These are phyloP conservation scores for Chitala chitala DNA, from an alignment of 2,113 vertebrate genomes.

Conservation along the genomic window DNA sequence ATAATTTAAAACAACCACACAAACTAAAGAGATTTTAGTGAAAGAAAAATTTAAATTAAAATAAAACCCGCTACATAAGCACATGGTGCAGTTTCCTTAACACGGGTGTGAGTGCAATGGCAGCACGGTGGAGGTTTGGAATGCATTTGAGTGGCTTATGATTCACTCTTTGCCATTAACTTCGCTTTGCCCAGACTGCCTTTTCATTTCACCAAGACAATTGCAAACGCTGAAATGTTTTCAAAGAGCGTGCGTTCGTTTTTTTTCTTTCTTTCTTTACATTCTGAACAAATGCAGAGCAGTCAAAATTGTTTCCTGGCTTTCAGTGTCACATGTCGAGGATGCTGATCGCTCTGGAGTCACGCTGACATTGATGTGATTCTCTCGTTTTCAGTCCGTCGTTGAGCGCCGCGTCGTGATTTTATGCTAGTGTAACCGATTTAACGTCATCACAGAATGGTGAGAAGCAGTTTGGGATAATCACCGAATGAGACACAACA, in stretches of 20 bases:
- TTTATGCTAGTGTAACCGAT: not conserved
- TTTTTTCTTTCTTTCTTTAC: not conserved
- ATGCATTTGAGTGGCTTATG: conserved; percentile 35
- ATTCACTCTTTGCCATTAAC: not conserved
- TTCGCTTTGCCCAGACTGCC: no score
- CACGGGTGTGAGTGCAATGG: no score
- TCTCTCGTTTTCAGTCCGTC: not conserved
- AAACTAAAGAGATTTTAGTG: no score
- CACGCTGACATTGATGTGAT: not conserved
- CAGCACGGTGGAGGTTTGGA: not conserved
- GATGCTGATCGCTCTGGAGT: conserved; percentile 7
- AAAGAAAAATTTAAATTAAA: no score
- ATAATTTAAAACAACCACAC: no score
- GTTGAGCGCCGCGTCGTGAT: not conserved
- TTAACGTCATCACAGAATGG: no score
- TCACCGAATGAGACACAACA: no score
- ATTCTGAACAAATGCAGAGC: not conserved
- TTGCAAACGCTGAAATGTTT: not conserved
- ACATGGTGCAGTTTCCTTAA: no score
- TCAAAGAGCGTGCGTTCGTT: not conserved
- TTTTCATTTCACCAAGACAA: not conserved
- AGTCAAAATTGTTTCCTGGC: not conserved
- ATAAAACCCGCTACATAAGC: no score
- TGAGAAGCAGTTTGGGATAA: no score
- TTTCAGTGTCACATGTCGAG: not conserved